A percentile compares a stretch with the other conserved stretches of the same genome.
Conservation (phyloP, 2,888 invertebrate genomes). For the Halictus ligatus region DNA sequence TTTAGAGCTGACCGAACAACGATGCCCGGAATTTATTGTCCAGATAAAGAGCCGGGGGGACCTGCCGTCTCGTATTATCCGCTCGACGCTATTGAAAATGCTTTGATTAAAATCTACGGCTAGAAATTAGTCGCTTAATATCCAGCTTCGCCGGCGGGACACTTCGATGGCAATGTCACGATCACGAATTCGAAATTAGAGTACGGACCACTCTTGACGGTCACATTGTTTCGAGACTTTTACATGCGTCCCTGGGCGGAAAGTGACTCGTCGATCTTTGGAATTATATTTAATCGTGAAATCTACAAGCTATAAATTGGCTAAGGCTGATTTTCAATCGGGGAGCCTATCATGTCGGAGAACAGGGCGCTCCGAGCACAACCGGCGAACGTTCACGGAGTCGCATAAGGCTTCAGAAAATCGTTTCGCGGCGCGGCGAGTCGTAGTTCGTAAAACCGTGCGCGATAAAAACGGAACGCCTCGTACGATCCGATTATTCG, state of each 20-base stretch:
- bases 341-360: too few species aligned
- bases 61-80: not conserved
- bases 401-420: too few species aligned
- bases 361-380: too few species aligned
- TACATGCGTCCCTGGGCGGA: too few species aligned
- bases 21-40: not conserved
- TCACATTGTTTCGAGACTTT: too few species aligned
- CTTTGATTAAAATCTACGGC: not conserved
- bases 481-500: conserved; percentile 26
- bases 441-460: not conserved
- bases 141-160: not conserved
- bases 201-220: not conserved
- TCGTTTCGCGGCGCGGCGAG: too few species aligned
- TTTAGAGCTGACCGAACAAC: not conserved
- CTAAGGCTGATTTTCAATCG: too few species aligned
- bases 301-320: too few species aligned
- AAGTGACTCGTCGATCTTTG: too few species aligned
- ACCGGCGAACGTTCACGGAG: too few species aligned
- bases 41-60: not conserved
- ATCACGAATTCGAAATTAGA: not conserved
- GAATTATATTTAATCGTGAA: too few species aligned
- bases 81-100: not conserved
- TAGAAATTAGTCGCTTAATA: not conserved
- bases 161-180: not conserved
- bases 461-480: conserved; percentile 10